Base-by-base conservation (phyloP, 2,888 invertebrate species). In the Dynastes tityus region DNA sequence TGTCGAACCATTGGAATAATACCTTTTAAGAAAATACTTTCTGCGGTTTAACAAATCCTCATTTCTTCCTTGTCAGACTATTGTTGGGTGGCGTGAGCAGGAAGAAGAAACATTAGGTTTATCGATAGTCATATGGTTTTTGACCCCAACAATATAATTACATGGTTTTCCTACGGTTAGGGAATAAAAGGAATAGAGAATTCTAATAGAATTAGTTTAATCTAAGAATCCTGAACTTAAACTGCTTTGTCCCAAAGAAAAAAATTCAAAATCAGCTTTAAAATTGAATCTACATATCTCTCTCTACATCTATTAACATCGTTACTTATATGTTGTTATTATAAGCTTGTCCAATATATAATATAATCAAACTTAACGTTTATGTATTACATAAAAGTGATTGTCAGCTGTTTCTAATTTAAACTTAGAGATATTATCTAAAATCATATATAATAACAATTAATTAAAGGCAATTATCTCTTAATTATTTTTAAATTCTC, bases 41-140 rank as follows among this genome's bases (percentile, higher is more conserved):
- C 83, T 86, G 87, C 84, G 86, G 87, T 86, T 86, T 87, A 85
- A 85, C 87, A 87, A 86, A 84, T 87, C 84, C 85, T 85, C 83
- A 86, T 86, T 86, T 79, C 78, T 74, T 78, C 73, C 68, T 76
- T 40, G 68, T 29, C 40, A 53, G 73, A 11, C 74, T 73, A 74
- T 77, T 82, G 82, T 81, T 81, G 77, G 74, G 70, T 80, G 73
- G 80, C 77, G 71, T 73, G 70, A 45, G 79, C 40, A 45, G 27
- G 49, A n/a, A 71, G 37, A 32, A 71, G 53, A 78, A 80, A 78
- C 64, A 77, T 79, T 74, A 80, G 71, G 79, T 82, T 58, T 37
- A 73, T 83, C 85, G 84, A 84, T 84, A 85, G 86, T 87, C 87
- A 85, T 87, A 85, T 87, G 87, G 83, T 86, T 65, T 22, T 65